Evolutionary conservation across 2,797 vertebrate species (phyloP).

Genomic region (Gambusia yucatana): DNA sequence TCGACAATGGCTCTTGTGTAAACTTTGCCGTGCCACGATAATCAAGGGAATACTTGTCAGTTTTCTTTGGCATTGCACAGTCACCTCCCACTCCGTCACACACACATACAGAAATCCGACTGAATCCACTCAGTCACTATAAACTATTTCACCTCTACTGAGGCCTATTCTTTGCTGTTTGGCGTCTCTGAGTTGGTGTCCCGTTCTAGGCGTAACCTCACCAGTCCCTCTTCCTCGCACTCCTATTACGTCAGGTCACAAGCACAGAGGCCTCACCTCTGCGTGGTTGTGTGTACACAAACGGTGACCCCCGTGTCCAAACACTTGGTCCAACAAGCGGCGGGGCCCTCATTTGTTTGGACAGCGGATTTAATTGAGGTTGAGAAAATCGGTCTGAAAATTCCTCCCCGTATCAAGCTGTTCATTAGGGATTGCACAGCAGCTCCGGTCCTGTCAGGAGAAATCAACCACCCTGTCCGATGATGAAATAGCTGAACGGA

Average conservation of each 20-base stretch:
- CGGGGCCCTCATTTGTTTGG: slow-evolving; percentile 91
- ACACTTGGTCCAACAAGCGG: slow-evolving; percentile 81
- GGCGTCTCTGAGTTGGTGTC: slow-evolving; percentile 11
- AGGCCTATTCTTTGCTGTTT: slow-evolving; percentile 2
- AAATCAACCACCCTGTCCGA: slow-evolving; percentile 85
- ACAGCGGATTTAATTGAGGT: slow-evolving; percentile 96
- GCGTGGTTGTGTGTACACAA: slow-evolving; percentile 86
- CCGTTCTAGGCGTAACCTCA: slow-evolving; percentile 15
- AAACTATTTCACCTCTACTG: not conserved
- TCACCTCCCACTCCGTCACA: not conserved
- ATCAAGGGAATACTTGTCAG: slow-evolving; percentile 74
- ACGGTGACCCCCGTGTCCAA: slow-evolving; percentile 85
- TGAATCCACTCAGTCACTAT: not conserved
- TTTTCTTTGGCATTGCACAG: slow-evolving; percentile 18
- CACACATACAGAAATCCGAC: not conserved
- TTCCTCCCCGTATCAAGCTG: slow-evolving; percentile 89
- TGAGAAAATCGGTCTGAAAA: slow-evolving; percentile 89
- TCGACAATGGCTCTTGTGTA: slow-evolving; percentile 82
- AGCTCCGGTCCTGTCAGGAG: slow-evolving; percentile 89
- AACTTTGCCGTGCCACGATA: slow-evolving; percentile 81
- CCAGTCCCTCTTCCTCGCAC: slow-evolving; percentile 32
- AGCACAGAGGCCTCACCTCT: slow-evolving; percentile 74
- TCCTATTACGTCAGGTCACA: slow-evolving; percentile 70
- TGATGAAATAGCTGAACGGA: slow-evolving; percentile 90
- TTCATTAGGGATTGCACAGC: slow-evolving; percentile 90